A percentile compares a stretch with the other conserved stretches of the same genome.
Evolutionary conservation across 2,797 vertebrate genomes (phyloP).

Genomic region (Salmo trutta): DNA sequence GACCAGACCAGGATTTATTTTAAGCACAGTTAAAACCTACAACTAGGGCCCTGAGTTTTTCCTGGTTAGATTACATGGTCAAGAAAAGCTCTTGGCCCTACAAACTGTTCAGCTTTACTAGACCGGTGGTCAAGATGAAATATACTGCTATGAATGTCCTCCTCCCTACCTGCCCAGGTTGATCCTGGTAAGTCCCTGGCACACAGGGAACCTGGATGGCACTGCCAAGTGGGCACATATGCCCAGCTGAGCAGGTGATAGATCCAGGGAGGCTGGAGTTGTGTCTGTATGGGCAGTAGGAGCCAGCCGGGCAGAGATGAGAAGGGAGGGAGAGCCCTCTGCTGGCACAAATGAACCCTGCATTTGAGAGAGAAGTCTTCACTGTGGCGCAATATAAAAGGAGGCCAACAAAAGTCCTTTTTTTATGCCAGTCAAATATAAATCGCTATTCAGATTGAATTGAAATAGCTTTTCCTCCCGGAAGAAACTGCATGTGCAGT

Average conservation of each 20-base stretch:
- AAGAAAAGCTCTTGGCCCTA: neutral
- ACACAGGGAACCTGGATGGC: conserved; percentile 72
- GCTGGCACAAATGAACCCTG: conserved; percentile 84
- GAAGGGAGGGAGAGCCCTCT: conserved; percentile 77
- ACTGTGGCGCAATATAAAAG: neutral
- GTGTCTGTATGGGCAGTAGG: conserved; percentile 78
- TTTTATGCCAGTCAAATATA: no score
- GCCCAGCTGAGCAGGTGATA: conserved; percentile 77
- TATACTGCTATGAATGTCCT: no score
- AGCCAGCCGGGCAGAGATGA: conserved; percentile 80
- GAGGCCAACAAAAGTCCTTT: no score
- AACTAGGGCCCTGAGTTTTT: neutral
- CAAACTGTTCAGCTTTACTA: neutral
- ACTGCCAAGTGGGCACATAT: conserved; percentile 84
- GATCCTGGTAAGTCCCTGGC: conserved; percentile 83
- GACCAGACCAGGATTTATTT: neutral
- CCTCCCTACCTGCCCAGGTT: conserved; percentile 75
- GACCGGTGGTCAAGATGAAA: neutral
- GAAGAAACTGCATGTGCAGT: neutral
- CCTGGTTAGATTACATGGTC: neutral
- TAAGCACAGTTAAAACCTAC: neutral
- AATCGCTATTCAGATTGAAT: no score
- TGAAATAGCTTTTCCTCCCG: no score
- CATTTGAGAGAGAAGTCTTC: conserved; percentile 7
- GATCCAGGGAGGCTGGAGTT: conserved; percentile 65